A percentile compares a stretch with the other conserved stretches of the same genome.
These are phyloP conservation scores for Gryllus bimaculatus DNA, from an alignment of 1,140 invertebrate species.

Conservation along the genomic window DNA sequence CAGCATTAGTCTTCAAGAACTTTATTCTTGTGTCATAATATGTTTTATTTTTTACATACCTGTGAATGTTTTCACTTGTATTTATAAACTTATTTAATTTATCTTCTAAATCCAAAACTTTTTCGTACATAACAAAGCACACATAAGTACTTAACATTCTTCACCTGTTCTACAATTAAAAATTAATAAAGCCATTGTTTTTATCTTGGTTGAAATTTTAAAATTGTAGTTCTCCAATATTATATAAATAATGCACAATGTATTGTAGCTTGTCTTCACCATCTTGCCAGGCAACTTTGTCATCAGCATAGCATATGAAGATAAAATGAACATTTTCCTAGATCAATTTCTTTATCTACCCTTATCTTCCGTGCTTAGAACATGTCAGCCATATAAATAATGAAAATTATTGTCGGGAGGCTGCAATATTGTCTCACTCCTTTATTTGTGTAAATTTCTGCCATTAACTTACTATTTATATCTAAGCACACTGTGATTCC, in stretches of 20 bases:
- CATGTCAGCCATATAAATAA: background rate
- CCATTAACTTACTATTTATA: background rate
- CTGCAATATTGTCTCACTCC: background rate
- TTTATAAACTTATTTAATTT: background rate
- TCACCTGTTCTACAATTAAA: background rate
- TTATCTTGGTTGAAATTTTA: background rate
- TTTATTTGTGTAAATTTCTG: background rate
- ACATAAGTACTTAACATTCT: background rate
- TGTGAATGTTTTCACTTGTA: background rate
- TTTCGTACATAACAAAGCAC: background rate
- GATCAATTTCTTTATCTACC: background rate
- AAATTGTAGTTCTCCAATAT: background rate
- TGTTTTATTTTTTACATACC: background rate
- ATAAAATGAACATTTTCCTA: background rate
- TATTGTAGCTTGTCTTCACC: background rate
- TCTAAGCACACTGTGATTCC: background rate
- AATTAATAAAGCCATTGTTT: background rate
- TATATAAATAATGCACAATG: background rate
- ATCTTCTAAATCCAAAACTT: background rate
- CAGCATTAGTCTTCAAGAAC: background rate
- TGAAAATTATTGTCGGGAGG: background rate
- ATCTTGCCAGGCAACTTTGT: background rate
- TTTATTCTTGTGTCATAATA: background rate
- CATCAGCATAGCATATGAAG: background rate
- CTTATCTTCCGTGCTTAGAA: background rate